These are phyloP conservation scores for Catalaphyllia jardinei DNA, from an alignment of 64 coral and sea anemone species.

Conservation along the genomic window DNA sequence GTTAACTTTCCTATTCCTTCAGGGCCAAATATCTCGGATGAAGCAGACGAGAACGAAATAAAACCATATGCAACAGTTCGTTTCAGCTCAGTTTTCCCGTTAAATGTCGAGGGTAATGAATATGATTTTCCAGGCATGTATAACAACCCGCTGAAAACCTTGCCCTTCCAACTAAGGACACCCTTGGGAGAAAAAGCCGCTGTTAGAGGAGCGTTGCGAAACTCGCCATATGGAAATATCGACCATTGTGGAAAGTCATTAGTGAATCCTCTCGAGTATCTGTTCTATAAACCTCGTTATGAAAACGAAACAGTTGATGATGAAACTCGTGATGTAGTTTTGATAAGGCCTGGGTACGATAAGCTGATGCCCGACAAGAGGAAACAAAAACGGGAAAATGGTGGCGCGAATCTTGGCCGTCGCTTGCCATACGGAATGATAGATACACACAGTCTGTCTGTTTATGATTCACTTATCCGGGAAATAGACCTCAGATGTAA, in stretches of 20 bases:
- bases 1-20: too few relatives aligned
- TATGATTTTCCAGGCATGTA: conserved; percentile 14
- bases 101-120: background rate
- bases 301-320: conserved; percentile 10
- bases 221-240: conserved; percentile 11
- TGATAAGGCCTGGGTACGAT: conserved; percentile 14
- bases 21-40: conserved; percentile 1
- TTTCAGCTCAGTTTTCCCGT: background rate
- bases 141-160: conserved; percentile 16
- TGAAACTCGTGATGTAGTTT: background rate
- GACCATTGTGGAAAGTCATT: background rate
- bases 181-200: background rate
- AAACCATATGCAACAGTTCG: conserved; percentile 14
- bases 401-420: background rate
- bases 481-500: background rate
- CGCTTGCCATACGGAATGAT: background rate
- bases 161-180: background rate
- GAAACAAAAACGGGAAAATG: background rate
- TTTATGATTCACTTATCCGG: background rate
- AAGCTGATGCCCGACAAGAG: background rate
- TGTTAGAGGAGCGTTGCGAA: background rate
- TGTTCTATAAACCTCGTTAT: conserved; percentile 19
- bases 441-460: background rate
- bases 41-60: background rate
- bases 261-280: background rate